Evolutionary conservation across 1,140 invertebrate genomes (phyloP).

Genomic region (Sycobia sp.): DNA sequence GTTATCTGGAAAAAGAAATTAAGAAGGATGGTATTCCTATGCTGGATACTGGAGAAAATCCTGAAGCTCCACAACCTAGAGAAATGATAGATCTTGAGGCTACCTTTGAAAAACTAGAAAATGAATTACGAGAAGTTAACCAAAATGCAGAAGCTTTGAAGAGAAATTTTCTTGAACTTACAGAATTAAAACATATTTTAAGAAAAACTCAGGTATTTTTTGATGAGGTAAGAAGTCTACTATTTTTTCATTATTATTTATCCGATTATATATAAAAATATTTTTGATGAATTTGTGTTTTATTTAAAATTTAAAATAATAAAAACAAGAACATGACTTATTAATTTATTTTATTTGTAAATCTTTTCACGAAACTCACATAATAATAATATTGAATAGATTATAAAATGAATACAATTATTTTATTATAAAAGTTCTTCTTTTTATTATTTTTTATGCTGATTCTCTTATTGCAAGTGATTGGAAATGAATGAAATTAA

Average conservation of each 20-base stretch:
- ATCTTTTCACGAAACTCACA: too few species aligned
- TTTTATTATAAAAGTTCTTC: background rate
- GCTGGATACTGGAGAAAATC: constrained; percentile 96
- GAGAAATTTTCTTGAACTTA: constrained; percentile 93
- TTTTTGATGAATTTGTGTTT: background rate
- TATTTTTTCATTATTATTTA: background rate
- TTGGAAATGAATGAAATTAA: too few species aligned
- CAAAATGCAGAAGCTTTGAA: constrained; percentile 96
- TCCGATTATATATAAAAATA: background rate
- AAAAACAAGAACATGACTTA: background rate
- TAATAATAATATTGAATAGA: too few species aligned
- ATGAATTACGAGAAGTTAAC: constrained; percentile 95
- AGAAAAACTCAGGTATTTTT: constrained; percentile 97
- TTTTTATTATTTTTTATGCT: background rate
- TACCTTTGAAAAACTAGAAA: constrained; percentile 94
- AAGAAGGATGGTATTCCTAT: constrained; percentile 97
- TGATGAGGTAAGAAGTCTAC: constrained; percentile 81
- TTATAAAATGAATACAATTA: background rate
- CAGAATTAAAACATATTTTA: constrained; percentile 94
- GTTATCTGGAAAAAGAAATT: constrained; percentile 97
- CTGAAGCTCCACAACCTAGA: constrained; percentile 95
- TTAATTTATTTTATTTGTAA: too few species aligned
- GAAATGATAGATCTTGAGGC: constrained; percentile 99
- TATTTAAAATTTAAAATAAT: background rate
- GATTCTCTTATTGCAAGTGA: constrained; percentile 8